Conservation (phyloP, 2,888 invertebrate genomes). For the Apomyelois bistriatella region DNA sequence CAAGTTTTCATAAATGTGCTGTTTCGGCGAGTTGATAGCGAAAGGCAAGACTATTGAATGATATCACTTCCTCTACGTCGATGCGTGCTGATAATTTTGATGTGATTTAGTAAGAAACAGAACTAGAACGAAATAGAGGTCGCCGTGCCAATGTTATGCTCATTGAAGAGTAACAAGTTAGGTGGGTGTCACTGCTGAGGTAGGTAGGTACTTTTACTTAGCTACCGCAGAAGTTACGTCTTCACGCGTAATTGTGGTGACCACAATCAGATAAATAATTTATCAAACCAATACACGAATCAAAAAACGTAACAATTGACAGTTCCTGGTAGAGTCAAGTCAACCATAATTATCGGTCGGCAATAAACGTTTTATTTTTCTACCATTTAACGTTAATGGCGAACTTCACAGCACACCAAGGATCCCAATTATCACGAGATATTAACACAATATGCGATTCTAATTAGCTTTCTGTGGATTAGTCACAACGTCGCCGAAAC, state of each 20-base stretch:
- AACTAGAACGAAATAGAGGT: constrained; percentile 62
- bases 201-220: constrained; percentile 39
- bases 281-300: constrained; percentile 44
- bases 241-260: constrained; percentile 28
- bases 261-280: constrained; percentile 30
- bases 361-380: constrained; percentile 56
- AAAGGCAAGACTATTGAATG: not conserved
- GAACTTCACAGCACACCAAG: constrained; percentile 43
- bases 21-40: constrained; percentile 57
- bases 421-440: constrained; percentile 40
- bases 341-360: constrained; percentile 71
- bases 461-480: constrained; percentile 58
- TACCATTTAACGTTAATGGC: constrained; percentile 40
- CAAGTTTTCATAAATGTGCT: constrained; percentile 43
- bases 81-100: constrained; percentile 33
- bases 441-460: constrained; percentile 55
- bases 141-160: constrained; percentile 75
- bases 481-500: constrained; percentile 80
- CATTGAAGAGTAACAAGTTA: constrained; percentile 74
- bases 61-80: constrained; percentile 7
- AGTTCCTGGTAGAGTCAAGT: constrained; percentile 67
- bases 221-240: constrained; percentile 36
- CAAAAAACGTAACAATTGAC: constrained; percentile 69
- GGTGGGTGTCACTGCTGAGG: constrained; percentile 54
- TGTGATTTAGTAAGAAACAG: constrained; percentile 46